Evolutionary conservation across 2,113 vertebrate genomes (phyloP).

Genomic region (Merops nubicus): DNA sequence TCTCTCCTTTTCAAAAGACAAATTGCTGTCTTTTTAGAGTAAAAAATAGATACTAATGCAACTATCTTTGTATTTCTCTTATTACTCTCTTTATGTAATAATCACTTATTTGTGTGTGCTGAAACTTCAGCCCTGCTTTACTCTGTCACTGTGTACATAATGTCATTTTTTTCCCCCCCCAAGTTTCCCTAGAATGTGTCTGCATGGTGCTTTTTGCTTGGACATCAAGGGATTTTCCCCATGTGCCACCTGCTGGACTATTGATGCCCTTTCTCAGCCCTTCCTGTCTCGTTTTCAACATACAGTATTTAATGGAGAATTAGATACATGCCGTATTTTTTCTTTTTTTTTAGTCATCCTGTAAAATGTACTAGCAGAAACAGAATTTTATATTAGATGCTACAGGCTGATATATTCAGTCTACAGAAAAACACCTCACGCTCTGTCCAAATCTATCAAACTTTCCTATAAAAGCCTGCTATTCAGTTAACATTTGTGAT

Average conservation of each 20-base stretch:
- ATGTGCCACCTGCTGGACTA: background rate
- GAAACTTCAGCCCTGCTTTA: background rate
- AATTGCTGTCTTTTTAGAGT: background rate
- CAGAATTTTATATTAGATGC: background rate
- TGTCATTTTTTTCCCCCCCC: background rate
- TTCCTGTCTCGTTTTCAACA: background rate
- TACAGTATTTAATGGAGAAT: background rate
- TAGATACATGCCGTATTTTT: background rate
- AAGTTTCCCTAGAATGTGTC: background rate
- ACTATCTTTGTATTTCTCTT: background rate
- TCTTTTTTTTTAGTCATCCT: background rate
- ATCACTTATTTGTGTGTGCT: background rate
- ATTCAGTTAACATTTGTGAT: background rate
- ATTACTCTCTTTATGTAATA: background rate
- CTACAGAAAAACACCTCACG: background rate
- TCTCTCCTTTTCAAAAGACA: background rate
- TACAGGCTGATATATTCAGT: background rate
- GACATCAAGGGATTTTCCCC: background rate
- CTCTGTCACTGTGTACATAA: background rate
- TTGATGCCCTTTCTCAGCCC: background rate
- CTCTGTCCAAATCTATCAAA: background rate
- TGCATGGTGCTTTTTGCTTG: background rate
- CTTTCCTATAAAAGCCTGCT: background rate
- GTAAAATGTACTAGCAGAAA: background rate
- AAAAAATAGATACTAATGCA: background rate